Percentiles rank a stretch among this genome's conserved stretches.
Evolutionary conservation across 2,797 vertebrate species (phyloP).

Genomic region (Cephalopachus bancanus): DNA sequence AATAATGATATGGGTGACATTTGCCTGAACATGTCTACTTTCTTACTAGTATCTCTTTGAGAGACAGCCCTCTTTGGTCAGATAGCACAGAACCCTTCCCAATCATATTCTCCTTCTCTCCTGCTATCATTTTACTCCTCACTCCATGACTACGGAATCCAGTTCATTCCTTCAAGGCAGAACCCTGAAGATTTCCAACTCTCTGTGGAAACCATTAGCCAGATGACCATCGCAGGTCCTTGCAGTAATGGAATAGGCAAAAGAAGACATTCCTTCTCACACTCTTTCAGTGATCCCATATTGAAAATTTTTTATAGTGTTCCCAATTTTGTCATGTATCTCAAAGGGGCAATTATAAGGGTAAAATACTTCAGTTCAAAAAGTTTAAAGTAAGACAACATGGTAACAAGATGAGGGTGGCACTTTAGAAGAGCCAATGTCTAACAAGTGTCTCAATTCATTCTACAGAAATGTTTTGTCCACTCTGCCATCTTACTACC

Average conservation of each 20-base stretch:
- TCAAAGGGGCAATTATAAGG: neutral
- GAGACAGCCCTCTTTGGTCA: neutral
- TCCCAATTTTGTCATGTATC: neutral
- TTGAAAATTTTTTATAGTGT: neutral
- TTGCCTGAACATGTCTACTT: neutral
- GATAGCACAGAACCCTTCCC: neutral
- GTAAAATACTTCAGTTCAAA: neutral
- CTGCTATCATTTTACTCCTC: neutral
- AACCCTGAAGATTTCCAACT: neutral
- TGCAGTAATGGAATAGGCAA: neutral
- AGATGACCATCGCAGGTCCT: neutral
- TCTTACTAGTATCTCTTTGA: neutral
- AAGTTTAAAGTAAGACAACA: neutral
- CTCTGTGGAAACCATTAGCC: neutral
- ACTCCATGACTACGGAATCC: neutral
- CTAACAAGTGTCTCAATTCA: neutral
- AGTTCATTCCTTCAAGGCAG: neutral
- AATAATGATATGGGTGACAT: neutral
- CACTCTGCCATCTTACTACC: neutral
- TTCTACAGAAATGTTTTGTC: neutral
- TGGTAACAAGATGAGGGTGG: neutral
- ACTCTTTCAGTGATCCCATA: neutral
- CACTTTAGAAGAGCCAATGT: neutral
- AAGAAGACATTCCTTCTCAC: neutral
- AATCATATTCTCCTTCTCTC: neutral